Evolutionary conservation across 2,797 vertebrate genomes (phyloP).

Genomic region (Brachyrhaphis roseni): DNA sequence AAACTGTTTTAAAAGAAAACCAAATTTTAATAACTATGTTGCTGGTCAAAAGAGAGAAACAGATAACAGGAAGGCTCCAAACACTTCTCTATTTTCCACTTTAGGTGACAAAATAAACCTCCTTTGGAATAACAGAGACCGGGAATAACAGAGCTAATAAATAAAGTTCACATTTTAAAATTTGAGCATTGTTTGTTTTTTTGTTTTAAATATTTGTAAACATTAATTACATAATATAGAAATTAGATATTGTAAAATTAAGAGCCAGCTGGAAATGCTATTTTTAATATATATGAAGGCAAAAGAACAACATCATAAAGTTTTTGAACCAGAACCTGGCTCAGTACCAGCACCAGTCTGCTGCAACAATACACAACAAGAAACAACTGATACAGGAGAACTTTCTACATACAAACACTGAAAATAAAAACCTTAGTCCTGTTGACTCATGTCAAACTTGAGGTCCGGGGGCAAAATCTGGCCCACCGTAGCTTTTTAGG

Average conservation of each 20-base stretch:
- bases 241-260: neutral
- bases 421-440: slow-evolving; percentile 10
- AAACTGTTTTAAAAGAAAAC: neutral
- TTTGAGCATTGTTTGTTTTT: too few species aligned
- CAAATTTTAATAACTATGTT: too few species aligned
- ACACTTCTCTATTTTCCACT: neutral
- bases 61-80: neutral
- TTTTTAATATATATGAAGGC: neutral
- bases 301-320: neutral
- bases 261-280: neutral
- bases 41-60: neutral
- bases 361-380: too few species aligned
- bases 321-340: neutral
- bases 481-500: too few species aligned
- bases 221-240: neutral
- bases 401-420: neutral
- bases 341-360: too few species aligned
- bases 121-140: neutral
- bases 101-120: neutral
- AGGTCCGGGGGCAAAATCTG: too few species aligned
- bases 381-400: too few species aligned
- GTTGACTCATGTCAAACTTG: too few species aligned
- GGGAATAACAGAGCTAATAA: neutral
- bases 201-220: neutral
- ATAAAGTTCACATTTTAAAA: neutral